These are phyloP conservation scores for Cerceris rybyensis DNA, from an alignment of 2,888 invertebrate species.

Conservation along the genomic window DNA sequence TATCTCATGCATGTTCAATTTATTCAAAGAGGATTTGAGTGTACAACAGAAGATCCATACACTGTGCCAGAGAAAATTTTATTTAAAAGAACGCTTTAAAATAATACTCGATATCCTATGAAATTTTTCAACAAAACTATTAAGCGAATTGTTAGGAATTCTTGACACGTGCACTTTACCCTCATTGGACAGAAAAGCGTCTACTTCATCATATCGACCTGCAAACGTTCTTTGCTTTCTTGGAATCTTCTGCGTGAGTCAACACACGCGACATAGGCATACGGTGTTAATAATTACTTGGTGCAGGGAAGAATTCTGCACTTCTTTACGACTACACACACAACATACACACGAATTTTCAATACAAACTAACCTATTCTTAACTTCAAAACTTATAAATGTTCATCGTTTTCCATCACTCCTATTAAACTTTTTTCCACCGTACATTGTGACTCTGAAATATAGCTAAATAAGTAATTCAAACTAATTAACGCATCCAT, in stretches of 20 bases:
- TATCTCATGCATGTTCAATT: slow-evolving; percentile 73
- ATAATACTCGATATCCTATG: slow-evolving; percentile 37
- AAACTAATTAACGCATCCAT: slow-evolving; percentile 64
- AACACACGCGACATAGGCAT: slow-evolving; percentile 54
- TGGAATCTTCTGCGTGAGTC: slow-evolving; percentile 58
- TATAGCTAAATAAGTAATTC: slow-evolving; percentile 65
- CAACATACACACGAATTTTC: slow-evolving; percentile 80
- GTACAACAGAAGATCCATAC: slow-evolving; percentile 77
- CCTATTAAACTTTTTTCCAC: slow-evolving; percentile 41
- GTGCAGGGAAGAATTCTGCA: slow-evolving; percentile 64
- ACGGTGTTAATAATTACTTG: slow-evolving; percentile 46
- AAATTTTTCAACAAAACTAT: slow-evolving; percentile 44
- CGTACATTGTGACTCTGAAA: slow-evolving; percentile 58
- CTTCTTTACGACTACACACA: slow-evolving; percentile 80
- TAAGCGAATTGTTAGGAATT: slow-evolving; percentile 38
- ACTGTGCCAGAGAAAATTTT: slow-evolving; percentile 70
- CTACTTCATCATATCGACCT: slow-evolving; percentile 43
- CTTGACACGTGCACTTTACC: slow-evolving; percentile 58
- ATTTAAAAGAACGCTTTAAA: slow-evolving; percentile 50
- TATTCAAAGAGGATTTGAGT: slow-evolving; percentile 76
- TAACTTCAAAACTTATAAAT: slow-evolving; percentile 75
- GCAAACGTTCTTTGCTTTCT: slow-evolving; percentile 44
- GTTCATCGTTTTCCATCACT: slow-evolving; percentile 47
- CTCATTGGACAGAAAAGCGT: slow-evolving; percentile 55
- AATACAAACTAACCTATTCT: slow-evolving; percentile 78